These are phyloP conservation scores for Pelagia noctiluca DNA, from an alignment of 30 jellyfish, hydroid and myxozoan genomes.

Conservation along the genomic window DNA sequence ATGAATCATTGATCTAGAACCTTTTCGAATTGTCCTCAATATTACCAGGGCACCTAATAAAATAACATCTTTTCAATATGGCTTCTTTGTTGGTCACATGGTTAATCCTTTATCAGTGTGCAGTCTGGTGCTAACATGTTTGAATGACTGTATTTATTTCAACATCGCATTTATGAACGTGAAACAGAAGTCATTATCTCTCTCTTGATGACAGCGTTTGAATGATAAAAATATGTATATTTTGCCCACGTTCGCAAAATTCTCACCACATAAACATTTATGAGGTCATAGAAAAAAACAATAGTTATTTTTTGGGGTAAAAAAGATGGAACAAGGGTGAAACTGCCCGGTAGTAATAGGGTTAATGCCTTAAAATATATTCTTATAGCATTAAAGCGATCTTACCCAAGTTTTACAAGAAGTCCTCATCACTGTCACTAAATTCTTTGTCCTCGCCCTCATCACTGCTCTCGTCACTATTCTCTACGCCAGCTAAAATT, in stretches of 20 bases:
- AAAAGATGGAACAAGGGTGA: not conserved
- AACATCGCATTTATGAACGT: not conserved
- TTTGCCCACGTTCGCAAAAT: conserved; percentile 2
- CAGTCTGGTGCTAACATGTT: conserved; percentile 4
- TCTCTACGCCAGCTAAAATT: conserved; percentile 10
- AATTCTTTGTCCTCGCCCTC: conserved; percentile 15
- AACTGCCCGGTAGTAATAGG: not conserved
- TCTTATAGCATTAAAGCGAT: conserved; percentile 5
- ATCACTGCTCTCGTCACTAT: conserved; percentile 30
- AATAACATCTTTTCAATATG: not conserved
- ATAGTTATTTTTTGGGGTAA: conserved; percentile 1
- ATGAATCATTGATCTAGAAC: no score
- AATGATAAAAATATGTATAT: not conserved
- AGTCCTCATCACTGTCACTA: conserved; percentile 35
- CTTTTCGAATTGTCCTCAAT: not conserved
- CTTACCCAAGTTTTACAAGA: conserved; percentile 15
- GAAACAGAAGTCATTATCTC: not conserved
- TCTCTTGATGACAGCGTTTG: conserved; percentile 2
- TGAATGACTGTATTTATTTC: not conserved
- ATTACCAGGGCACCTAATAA: not conserved
- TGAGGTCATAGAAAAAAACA: not conserved
- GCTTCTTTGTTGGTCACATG: conserved; percentile 1
- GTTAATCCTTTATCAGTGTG: not conserved
- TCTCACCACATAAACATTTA: not conserved
- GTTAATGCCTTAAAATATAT: conserved; percentile 9